Conservation (phyloP, 2,888 invertebrate genomes). For the Phorcus lineatus region DNA sequence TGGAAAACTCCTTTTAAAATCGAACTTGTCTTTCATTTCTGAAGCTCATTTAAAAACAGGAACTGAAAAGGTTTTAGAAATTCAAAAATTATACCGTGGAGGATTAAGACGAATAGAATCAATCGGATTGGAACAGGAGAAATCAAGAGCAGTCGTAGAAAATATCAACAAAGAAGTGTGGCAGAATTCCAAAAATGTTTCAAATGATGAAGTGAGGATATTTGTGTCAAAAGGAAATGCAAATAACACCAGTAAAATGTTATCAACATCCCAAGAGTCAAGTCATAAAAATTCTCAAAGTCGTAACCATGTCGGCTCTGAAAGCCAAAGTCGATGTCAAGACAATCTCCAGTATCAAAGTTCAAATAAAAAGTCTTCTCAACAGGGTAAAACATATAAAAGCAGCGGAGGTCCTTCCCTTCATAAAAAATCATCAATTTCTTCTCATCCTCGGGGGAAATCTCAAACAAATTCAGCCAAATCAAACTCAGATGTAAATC, state of each 20-base stretch:
- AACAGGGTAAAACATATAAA: neutral
- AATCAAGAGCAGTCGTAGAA: neutral
- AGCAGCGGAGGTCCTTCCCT: neutral
- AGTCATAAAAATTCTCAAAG: neutral
- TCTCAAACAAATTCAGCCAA: neutral
- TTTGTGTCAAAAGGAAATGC: neutral
- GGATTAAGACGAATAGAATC: conserved; percentile 22
- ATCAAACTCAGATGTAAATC: conserved; percentile 9
- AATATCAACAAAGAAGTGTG: neutral
- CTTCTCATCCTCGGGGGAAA: conserved; percentile 3
- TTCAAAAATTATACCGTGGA: conserved; percentile 18
- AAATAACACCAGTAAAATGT: neutral
- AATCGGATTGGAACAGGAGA: conserved; percentile 10
- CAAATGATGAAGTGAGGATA: neutral
- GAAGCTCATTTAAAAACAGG: neutral
- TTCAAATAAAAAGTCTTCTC: neutral
- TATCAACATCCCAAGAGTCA: neutral
- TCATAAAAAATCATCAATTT: neutral
- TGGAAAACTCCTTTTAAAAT: neutral
- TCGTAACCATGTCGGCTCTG: neutral
- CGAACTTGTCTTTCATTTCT: neutral
- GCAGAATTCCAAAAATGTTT: neutral
- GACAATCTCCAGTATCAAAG: neutral
- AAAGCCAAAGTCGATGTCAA: neutral
- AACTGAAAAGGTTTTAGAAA: neutral